Evolutionary conservation across 2,888 invertebrate species (phyloP), one percentile per base, ranked within the genome.

Genomic region (Helleia helle): DNA sequence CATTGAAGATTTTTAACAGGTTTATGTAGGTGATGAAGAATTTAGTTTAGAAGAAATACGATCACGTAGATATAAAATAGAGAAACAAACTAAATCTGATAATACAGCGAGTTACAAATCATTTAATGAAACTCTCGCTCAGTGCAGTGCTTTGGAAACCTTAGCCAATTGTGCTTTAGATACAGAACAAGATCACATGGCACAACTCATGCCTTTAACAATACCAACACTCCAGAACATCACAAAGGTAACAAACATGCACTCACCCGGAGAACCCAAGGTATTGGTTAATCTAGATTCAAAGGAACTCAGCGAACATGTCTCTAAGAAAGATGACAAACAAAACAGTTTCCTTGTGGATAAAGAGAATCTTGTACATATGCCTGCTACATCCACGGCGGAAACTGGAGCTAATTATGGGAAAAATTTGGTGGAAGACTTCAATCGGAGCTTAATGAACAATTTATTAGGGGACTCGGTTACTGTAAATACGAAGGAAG

Each of bases 21-120:
- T 85, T 30, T 86, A 86, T 62, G 70, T 76, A 47, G 70, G 71
- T 54, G 87, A 88, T 48, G 86, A 85, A 49, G 94, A 94, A 79
- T 90, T 87, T 70, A 91, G 91, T 63, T 88, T 93, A 76, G 94
- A 94, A 79, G 93, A 94, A 81, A 84, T 94, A 50, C 84, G 89
- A 57, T 89, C 91, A 44, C 77, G 84, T 53, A 84, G 85, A 61
- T 90, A 89, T 64, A 71, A 64, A 56, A 56, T 81, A 59, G 61
- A 68, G 57, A 71, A 53, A 52, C 65, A 61, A 59, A 46, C 41
- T 37, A 74, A 73, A 63, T 60, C 64, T 61, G 73, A 72, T 59
- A 56, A 51, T 46, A 49, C 58, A 49, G 68, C 31, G 12, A 31
- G 25, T 8, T 31, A 31, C 5, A 40, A 40, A 40, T 40, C 31